Evolutionary conservation across 2,113 vertebrate species (phyloP).

Genomic region (Shinisaurus crocodilurus): DNA sequence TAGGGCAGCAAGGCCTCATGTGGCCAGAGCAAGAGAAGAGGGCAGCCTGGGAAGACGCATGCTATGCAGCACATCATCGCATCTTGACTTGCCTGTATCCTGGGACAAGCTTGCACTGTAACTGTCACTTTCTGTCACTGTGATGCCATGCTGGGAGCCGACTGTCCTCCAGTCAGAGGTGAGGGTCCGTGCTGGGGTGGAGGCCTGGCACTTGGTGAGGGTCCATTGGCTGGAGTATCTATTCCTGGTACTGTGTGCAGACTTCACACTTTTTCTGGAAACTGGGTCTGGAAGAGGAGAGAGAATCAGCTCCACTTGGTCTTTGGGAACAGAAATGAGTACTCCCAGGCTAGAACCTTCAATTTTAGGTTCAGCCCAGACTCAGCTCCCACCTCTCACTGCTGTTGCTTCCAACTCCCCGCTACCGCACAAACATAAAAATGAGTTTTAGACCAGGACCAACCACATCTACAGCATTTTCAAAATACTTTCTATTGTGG

Average conservation of each 20-base stretch:
- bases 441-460: neutral
- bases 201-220: conserved; percentile 96
- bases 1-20: no score
- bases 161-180: conserved; percentile 97
- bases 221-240: conserved; percentile 99
- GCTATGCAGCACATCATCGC: accelerated
- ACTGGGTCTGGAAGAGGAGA: conserved; percentile 85
- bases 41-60: neutral
- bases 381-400: neutral
- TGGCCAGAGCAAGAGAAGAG: neutral
- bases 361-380: neutral
- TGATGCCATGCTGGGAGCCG: conserved; percentile 97
- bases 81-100: conserved; percentile 87
- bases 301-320: neutral
- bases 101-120: conserved; percentile 98
- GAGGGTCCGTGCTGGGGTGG: conserved; percentile 93
- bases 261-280: conserved; percentile 96
- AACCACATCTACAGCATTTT: neutral
- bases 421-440: neutral
- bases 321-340: neutral
- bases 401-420: neutral
- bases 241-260: conserved; percentile 94
- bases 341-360: neutral
- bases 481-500: neutral
- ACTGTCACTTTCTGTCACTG: conserved; percentile 97